phyloP scores from a whole-genome alignment of 2,888 invertebrate species.

The Flexamia atlantica region DNA sequence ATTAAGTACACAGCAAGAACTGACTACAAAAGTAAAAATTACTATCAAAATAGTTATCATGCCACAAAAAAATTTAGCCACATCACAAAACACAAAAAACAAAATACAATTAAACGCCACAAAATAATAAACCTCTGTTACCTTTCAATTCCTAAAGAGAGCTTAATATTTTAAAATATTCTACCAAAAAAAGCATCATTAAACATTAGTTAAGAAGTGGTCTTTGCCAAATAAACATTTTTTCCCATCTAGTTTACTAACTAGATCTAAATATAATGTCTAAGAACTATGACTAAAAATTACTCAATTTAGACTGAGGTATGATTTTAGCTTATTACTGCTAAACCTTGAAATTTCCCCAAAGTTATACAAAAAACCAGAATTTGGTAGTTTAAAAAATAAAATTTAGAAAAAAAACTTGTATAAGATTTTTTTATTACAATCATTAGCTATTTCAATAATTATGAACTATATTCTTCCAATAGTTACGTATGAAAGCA shows the following conservation, averaged over 20 bases:
- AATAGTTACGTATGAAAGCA: too few species aligned
- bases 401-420: too few species aligned
- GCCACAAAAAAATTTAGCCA: conserved; percentile 61
- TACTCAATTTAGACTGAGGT: neutral
- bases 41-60: conserved; percentile 57
- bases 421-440: too few species aligned
- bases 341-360: too few species aligned
- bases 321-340: too few species aligned
- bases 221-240: neutral
- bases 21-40: conserved; percentile 57
- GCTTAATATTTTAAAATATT: conserved; percentile 28
- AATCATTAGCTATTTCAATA: too few species aligned
- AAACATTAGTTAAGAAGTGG: neutral
- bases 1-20: neutral
- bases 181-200: neutral
- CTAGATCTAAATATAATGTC: conserved; percentile 7
- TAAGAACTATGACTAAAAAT: neutral
- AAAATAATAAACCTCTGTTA: conserved; percentile 53
- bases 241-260: neutral
- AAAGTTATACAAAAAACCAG: too few species aligned
- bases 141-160: conserved; percentile 49
- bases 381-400: too few species aligned
- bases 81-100: conserved; percentile 63
- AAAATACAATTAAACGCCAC: conserved; percentile 54
- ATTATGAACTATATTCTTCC: too few species aligned